Percentiles rank a stretch among this genome's conserved stretches.
These are phyloP conservation scores for Acanthosepion esculentum DNA, from an alignment of 2,888 invertebrate species.

Conservation along the genomic window DNA sequence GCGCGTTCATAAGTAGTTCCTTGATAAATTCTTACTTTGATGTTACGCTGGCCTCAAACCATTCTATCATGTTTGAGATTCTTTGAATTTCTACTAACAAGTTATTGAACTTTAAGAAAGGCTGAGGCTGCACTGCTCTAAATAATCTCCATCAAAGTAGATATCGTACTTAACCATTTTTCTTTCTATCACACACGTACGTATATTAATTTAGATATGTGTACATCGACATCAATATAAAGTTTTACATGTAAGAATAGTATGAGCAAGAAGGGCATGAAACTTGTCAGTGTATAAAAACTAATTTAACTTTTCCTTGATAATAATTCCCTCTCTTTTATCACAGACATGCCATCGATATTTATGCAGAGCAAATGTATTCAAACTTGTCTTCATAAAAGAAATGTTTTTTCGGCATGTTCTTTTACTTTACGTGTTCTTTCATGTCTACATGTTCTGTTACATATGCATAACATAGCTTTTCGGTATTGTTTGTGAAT, in stretches of 20 bases:
- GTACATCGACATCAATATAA: not conserved
- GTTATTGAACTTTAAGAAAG: not conserved
- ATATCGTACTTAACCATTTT: not conserved
- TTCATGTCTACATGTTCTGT: too few species aligned
- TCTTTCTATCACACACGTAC: not conserved
- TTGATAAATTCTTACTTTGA: not conserved
- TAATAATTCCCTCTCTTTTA: too few species aligned
- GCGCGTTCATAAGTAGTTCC: not conserved
- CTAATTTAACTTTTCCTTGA: not conserved
- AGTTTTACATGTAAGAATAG: not conserved
- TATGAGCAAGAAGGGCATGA: not conserved
- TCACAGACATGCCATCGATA: too few species aligned
- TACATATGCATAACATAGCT: too few species aligned
- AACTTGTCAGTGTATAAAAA: not conserved
- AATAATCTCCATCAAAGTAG: not conserved
- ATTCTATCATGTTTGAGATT: not conserved
- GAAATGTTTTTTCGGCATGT: too few species aligned
- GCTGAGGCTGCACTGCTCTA: not conserved
- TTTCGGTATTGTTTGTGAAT: too few species aligned
- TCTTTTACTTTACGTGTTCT: too few species aligned
- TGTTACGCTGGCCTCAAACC: constrained; percentile 33
- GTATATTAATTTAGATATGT: not conserved
- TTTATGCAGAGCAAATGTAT: too few species aligned
- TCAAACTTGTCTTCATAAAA: too few species aligned
- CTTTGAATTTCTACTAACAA: not conserved